Conservation (phyloP, 2,113 vertebrate species). For the Anguilla japonica region DNA sequence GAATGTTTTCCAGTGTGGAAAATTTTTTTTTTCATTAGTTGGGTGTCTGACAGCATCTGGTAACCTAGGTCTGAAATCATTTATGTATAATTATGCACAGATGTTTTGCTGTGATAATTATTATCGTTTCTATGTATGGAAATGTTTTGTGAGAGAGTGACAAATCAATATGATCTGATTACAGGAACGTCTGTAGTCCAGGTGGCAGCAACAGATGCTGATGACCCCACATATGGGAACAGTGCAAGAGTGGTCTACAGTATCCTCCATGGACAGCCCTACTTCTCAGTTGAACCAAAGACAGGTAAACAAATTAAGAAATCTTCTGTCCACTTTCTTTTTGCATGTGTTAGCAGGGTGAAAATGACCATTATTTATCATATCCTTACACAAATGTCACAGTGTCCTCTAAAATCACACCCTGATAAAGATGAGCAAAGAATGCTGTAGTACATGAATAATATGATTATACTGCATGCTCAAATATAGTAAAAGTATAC, state of each 20-base stretch:
- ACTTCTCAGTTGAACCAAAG: conserved; percentile 97
- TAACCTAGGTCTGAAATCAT: no score
- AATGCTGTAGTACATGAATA: no score
- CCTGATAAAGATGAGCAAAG: no score
- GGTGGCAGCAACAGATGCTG: conserved; percentile 93
- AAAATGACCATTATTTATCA: background rate
- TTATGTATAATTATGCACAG: no score
- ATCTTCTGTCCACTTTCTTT: background rate
- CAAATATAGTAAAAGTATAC: no score
- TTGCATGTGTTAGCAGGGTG: background rate
- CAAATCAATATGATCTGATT: conserved; percentile 2
- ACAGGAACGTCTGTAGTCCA: conserved; percentile 94
- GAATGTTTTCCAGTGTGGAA: no score
- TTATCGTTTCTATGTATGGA: background rate
- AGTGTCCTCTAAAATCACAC: no score
- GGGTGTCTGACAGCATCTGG: no score
- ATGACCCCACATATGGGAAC: conserved; percentile 95
- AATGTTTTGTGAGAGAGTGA: background rate
- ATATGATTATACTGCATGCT: no score
- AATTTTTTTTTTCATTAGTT: no score
- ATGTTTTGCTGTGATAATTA: background rate
- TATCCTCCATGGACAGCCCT: conserved; percentile 92
- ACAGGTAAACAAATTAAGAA: conserved; percentile 73
- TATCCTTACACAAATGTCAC: no score
- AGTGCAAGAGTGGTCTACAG: conserved; percentile 96